Base-by-base conservation (phyloP, 2,797 vertebrate species). In the Orientallactaga sibirica region DNA sequence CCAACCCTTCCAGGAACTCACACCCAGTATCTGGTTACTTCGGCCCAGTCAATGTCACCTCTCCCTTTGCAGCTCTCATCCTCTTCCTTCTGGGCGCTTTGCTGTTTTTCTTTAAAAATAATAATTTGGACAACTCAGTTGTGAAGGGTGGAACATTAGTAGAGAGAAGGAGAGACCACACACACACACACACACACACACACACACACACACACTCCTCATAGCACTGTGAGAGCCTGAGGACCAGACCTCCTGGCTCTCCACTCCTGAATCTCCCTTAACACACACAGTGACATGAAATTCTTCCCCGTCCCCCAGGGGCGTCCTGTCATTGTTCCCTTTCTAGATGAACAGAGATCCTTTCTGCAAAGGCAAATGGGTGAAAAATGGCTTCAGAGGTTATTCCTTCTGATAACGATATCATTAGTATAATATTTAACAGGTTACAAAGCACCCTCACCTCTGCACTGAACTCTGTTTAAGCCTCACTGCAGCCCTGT, bases 1-100 rank as follows among this genome's bases (percentile, higher is more conserved):
- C 71, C 91, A 66, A 55, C 82, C 91, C 85, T 95, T 92, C 88
- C 85, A 67, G 91, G 90, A 96, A 94, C 85, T 76, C 90, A 94
- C 58, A 33, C 81, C 71, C 84, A 62, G 0, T 70, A 90, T 94
- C 94, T 87, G 66, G 52, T 95, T 91, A 82, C 87, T 43, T 81
- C 29, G 71, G 78, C 82, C 24, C 76, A 22, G 27, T 91, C 75
- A 64, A 66, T 19, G 33, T 33, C 61, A 89, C 74, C 29, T 74
- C 78, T 90, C 84, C 85, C 83, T 90, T 79, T 79, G 91, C 91
- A 85, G 37, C 27, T 87, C 66, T 62, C 37, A 29, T 41, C 66
- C 61, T 74, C 18, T 67, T 79, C 37, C 27, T 93, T 96, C 74
- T 83, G 15, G 93, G 27, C 52, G 18, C 29, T 90, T 73, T 79